Evolutionary conservation across 2,113 vertebrate genomes (phyloP), one percentile per base, ranked within the genome.

Genomic region (Pycnonotus jocosus): DNA sequence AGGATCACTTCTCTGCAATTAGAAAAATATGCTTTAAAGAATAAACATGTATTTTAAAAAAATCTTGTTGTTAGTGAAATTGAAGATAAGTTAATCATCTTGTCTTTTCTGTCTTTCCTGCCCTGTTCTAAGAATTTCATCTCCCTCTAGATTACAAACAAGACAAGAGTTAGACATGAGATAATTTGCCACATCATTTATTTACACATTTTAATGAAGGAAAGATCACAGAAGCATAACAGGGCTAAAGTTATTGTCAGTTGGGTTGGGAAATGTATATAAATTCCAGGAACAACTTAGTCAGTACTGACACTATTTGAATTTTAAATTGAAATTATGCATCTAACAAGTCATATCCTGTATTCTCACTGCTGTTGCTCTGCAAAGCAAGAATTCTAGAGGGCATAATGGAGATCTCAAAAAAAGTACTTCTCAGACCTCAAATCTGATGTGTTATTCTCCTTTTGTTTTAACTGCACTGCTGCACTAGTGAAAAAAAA

Each of bases 161-260:
- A 96, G 92, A 96, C 68, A 90, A 95, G 94, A 95, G 76, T 85
- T 86, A 96, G 86, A 95, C 94, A 86, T 78, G 48, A 93, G 88
- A 95, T 96, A 96, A 95, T 97, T 95, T 97, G 86, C 94, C 88
- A 93, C 92, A 96, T 93, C 60, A 94, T 97, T 96, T 97, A 96
- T 92, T 96, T 96, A 93, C 73, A 93, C 45, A 92, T 95, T 96
- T 95, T 96, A 96, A 93, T 93, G 93, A 93, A 86, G 76, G 31
- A 74, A 87, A 88, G 72, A 93, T 93, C 85, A 88, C 13, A 94
- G 94, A 86, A 81, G 72, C 82, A 60, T 77, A 96, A 56, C 92
- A 92, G 64, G 85, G 57, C 30, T 86, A 77, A 91, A 92, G 81
- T 79, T 93, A 80, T 90, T 96, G 90, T 96, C 95, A 90, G 51